Conservation (phyloP, 2,113 vertebrate genomes). For the Pimephales promelas region DNA sequence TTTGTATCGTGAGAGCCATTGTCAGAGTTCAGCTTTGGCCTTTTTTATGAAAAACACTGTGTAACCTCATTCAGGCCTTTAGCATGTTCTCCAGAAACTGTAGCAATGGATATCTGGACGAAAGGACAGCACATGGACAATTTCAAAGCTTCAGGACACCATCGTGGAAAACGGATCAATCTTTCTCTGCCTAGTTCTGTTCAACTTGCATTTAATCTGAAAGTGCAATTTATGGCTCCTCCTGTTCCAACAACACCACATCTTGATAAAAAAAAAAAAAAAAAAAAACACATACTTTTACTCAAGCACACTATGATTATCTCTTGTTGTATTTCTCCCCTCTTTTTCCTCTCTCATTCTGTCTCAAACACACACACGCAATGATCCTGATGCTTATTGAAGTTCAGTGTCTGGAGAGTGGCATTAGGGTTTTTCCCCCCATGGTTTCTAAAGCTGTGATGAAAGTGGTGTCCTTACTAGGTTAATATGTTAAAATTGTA, state of each 20-base stretch:
- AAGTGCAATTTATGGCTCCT: constrained; percentile 55
- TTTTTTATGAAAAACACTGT: constrained; percentile 69
- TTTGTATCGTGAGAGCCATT: constrained; percentile 62
- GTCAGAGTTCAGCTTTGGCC: constrained; percentile 59
- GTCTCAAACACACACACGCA: constrained; percentile 13
- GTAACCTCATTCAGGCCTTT: constrained; percentile 64
- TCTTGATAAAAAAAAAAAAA: too few species aligned
- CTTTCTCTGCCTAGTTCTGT: constrained; percentile 39
- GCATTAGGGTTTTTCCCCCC: constrained; percentile 58
- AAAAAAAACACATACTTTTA: constrained; percentile 7
- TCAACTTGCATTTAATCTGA: constrained; percentile 44
- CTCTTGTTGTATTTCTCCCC: neutral
- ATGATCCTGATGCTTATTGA: constrained; percentile 39
- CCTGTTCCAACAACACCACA: neutral
- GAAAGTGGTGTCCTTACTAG: constrained; percentile 66
- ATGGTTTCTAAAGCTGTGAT: constrained; percentile 66
- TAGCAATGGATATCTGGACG: constrained; percentile 57
- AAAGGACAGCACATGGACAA: constrained; percentile 31
- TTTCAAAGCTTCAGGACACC: constrained; percentile 49
- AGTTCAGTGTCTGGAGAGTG: constrained; percentile 37
- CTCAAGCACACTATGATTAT: constrained; percentile 14
- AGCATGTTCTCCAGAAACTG: constrained; percentile 61
- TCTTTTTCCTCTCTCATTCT: neutral
- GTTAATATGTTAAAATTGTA: constrained; percentile 71
- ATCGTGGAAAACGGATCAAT: constrained; percentile 43